A percentile compares a stretch with the other conserved stretches of the same genome.
These are phyloP conservation scores for Neosilurus mollespiculum DNA, from an alignment of 2,797 vertebrate genomes.

Conservation along the genomic window DNA sequence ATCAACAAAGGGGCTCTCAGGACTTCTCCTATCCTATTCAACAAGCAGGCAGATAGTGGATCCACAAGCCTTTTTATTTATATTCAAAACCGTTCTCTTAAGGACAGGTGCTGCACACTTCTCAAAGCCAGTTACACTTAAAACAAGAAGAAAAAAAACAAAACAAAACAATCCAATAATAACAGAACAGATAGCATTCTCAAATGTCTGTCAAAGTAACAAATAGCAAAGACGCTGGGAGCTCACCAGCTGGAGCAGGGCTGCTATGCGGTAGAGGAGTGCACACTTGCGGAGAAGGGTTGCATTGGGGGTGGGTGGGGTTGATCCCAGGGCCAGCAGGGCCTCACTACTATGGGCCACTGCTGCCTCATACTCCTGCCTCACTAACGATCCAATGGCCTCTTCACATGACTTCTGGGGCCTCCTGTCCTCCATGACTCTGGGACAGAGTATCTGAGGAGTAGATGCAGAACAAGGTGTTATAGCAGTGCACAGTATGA, in stretches of 20 bases:
- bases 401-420: constrained; percentile 99
- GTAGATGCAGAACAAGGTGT: constrained; percentile 9
- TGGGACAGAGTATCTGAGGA: constrained; percentile 90
- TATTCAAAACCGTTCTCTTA: neutral
- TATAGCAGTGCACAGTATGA: neutral
- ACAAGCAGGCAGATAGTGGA: neutral
- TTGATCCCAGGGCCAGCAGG: constrained; percentile 86
- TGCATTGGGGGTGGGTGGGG: constrained; percentile 71
- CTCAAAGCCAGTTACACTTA: neutral
- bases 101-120: neutral
- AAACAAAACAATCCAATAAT: neutral
- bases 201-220: neutral
- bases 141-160: neutral
- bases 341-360: constrained; percentile 94
- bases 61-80: neutral
- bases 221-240: neutral
- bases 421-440: constrained; percentile 99
- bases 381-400: constrained; percentile 93
- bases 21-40: too few species aligned
- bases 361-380: constrained; percentile 92
- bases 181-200: neutral
- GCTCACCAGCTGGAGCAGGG: constrained; percentile 91
- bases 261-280: constrained; percentile 93
- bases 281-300: constrained; percentile 87
- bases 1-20: too few species aligned